Conservation (phyloP, 2,797 vertebrate genomes). For the Neomorphus geoffroyi region DNA sequence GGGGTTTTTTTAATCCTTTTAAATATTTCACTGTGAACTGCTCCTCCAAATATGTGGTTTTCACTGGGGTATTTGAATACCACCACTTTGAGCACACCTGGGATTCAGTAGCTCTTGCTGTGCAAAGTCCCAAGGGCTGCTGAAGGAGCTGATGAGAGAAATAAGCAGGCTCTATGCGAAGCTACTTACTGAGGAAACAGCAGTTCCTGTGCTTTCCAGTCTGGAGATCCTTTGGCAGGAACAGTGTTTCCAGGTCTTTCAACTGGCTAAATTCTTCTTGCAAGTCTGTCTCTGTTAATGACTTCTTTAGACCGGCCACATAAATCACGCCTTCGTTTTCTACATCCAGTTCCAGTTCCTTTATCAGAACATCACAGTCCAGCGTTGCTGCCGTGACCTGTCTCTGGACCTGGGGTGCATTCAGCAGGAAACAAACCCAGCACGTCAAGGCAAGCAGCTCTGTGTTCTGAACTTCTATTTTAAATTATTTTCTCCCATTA, state of each 20-base stretch:
- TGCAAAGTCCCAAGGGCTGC: neutral
- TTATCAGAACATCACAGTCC: slow-evolving; percentile 79
- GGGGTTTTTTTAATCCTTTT: neutral
- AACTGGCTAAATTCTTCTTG: slow-evolving; percentile 73
- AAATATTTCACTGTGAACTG: neutral
- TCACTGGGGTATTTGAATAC: neutral
- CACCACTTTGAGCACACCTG: neutral
- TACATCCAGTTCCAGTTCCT: slow-evolving; percentile 76
- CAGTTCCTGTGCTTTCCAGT: slow-evolving; percentile 72
- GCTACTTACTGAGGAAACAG: slow-evolving; percentile 84
- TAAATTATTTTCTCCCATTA: neutral
- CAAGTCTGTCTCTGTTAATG: slow-evolving; percentile 72
- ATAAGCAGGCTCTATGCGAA: neutral
- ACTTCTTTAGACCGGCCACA: slow-evolving; percentile 69
- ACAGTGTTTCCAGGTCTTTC: slow-evolving; percentile 74
- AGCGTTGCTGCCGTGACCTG: slow-evolving; percentile 78
- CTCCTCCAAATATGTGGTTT: neutral
- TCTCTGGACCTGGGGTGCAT: slow-evolving; percentile 82
- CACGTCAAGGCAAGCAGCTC: neutral
- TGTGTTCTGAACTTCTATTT: neutral
- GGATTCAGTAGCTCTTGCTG: neutral
- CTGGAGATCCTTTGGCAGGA: slow-evolving; percentile 70
- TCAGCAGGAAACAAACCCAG: neutral
- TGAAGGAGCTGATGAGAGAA: neutral
- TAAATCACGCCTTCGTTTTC: slow-evolving; percentile 79